Evolutionary conservation across 1,140 invertebrate genomes (phyloP).

Genomic region (Hydropsyche tenuis): DNA sequence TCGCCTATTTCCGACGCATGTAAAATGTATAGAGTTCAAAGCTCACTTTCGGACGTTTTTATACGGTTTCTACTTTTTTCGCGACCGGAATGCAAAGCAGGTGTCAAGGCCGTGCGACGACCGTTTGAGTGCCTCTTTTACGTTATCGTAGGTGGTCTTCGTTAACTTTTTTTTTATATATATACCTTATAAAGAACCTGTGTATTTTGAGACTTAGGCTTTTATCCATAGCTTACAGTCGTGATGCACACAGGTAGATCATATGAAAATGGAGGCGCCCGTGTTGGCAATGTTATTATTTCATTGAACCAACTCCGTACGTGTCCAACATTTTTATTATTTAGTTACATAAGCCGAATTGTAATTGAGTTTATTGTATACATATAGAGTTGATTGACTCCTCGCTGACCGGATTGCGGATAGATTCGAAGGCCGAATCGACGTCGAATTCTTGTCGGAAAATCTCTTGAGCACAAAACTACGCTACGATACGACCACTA

Average conservation of each 20-base stretch:
- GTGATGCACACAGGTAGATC: slow-evolving; percentile 46
- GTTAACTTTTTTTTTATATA: too few relatives aligned
- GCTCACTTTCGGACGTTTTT: too few relatives aligned
- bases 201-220: slow-evolving; percentile 38
- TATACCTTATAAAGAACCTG: slow-evolving; percentile 13
- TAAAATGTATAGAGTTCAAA: too few relatives aligned
- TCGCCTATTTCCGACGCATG: too few relatives aligned
- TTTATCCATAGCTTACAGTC: slow-evolving; percentile 21
- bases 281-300: slow-evolving; percentile 33
- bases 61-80: too few relatives aligned
- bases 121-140: too few relatives aligned
- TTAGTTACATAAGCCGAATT: background rate
- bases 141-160: too few relatives aligned
- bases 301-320: slow-evolving; percentile 41
- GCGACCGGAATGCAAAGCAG: too few relatives aligned
- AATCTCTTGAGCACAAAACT: background rate
- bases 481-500: too few relatives aligned
- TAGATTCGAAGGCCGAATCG: slow-evolving; percentile 8
- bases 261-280: slow-evolving; percentile 33
- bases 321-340: slow-evolving; percentile 37
- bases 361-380: background rate
- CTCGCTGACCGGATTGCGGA: background rate
- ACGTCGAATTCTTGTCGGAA: slow-evolving; percentile 7
- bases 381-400: slow-evolving; percentile 2
- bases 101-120: too few relatives aligned